These are phyloP conservation scores for Phaenicophaeus curvirostris DNA, from an alignment of 2,797 vertebrate species.

Conservation along the genomic window DNA sequence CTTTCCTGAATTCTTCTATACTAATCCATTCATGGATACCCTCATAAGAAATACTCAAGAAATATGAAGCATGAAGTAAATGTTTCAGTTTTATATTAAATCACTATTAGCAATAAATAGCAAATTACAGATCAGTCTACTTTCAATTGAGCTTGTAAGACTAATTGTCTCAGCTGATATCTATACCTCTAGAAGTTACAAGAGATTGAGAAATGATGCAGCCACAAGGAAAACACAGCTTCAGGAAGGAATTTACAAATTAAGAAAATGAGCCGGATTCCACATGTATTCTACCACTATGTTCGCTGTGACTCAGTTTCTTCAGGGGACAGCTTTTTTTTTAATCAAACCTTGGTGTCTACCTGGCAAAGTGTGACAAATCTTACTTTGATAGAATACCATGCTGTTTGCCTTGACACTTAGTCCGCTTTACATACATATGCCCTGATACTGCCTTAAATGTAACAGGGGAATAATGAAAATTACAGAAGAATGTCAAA, in stretches of 20 bases:
- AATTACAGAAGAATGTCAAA: background rate
- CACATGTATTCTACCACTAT: background rate
- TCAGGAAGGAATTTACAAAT: background rate
- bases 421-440: background rate
- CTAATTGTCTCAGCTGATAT: background rate
- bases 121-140: background rate
- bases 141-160: background rate
- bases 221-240: background rate
- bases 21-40: background rate
- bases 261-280: background rate
- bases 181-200: background rate
- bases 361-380: background rate
- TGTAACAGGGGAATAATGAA: background rate
- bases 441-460: background rate
- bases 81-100: background rate
- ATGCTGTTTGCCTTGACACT: background rate
- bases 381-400: background rate
- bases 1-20: background rate
- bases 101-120: background rate
- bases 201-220: background rate
- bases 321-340: background rate
- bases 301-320: background rate
- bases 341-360: background rate
- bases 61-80: background rate
- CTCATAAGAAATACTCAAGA: background rate